Conservation (phyloP, 2,113 vertebrate genomes). For the Charadrius vociferus region DNA sequence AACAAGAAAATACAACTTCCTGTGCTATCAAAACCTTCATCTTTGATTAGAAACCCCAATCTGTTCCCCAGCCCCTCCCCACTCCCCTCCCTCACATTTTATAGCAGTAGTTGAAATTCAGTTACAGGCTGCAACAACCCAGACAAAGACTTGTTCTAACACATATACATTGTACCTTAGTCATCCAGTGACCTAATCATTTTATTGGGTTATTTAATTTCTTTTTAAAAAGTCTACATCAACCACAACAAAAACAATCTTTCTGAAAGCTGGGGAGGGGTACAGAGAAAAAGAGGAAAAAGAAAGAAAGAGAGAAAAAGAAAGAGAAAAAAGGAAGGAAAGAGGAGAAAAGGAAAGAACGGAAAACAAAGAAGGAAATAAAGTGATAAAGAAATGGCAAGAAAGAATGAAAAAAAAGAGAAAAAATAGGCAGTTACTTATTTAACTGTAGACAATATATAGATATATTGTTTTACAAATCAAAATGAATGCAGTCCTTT, state of each 20-base stretch:
- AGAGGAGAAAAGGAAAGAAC: background rate
- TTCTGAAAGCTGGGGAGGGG: background rate
- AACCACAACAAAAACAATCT: background rate
- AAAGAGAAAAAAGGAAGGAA: background rate
- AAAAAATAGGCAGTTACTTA: background rate
- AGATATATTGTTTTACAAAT: background rate
- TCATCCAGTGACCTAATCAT: background rate
- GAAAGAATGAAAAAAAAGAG: background rate
- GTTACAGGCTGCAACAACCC: background rate
- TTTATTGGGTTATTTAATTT: background rate
- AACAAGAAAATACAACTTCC: slow-evolving; percentile 38
- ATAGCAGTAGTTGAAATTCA: slow-evolving; percentile 35
- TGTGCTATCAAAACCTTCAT: slow-evolving; percentile 40
- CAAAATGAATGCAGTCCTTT: background rate
- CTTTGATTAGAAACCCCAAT: background rate
- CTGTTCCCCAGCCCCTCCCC: background rate
- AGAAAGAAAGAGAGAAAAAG: background rate
- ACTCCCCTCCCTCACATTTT: background rate
- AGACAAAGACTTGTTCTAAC: slow-evolving; percentile 6
- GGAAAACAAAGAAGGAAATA: background rate
- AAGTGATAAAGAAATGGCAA: background rate
- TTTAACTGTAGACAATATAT: background rate
- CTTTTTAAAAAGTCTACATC: background rate
- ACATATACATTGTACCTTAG: background rate
- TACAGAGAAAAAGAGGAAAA: background rate